A percentile compares a stretch with the other conserved stretches of the same genome.
phyloP scores from a whole-genome alignment of 2,888 invertebrate species.

The Andrena flavipes region DNA sequence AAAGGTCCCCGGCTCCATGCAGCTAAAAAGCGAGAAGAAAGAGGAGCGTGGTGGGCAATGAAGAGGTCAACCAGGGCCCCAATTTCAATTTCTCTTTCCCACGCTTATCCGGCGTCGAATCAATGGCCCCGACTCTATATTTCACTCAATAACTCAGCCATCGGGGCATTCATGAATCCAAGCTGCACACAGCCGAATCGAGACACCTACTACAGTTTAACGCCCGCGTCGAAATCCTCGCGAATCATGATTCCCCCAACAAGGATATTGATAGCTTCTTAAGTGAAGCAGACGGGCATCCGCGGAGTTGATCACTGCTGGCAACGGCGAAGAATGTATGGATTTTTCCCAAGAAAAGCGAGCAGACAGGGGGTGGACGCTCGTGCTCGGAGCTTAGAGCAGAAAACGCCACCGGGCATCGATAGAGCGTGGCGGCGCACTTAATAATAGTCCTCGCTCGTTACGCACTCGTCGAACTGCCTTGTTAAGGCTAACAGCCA shows the following conservation, averaged over 20 bases:
- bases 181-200: background rate
- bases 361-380: conserved; percentile 25
- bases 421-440: conserved; percentile 64
- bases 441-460: conserved; percentile 73
- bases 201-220: background rate
- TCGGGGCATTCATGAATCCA: conserved; percentile 13
- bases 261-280: background rate
- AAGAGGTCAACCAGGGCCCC: conserved; percentile 57
- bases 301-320: background rate
- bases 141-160: conserved; percentile 24
- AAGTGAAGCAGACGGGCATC: too few relatives aligned
- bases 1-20: conserved; percentile 1
- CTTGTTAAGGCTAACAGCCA: conserved; percentile 75
- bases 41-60: conserved; percentile 34
- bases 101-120: conserved; percentile 40
- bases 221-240: background rate
- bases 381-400: conserved; percentile 23
- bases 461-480: conserved; percentile 73
- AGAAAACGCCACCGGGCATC: conserved; percentile 56
- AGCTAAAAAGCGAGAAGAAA: conserved; percentile 27
- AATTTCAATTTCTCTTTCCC: conserved; percentile 59
- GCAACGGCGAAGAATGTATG: background rate
- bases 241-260: background rate
- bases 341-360: conserved; percentile 7
- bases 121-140: conserved; percentile 40